Base-by-base conservation (phyloP, 2,888 invertebrate species). In the Drosophila paranaensis region DNA sequence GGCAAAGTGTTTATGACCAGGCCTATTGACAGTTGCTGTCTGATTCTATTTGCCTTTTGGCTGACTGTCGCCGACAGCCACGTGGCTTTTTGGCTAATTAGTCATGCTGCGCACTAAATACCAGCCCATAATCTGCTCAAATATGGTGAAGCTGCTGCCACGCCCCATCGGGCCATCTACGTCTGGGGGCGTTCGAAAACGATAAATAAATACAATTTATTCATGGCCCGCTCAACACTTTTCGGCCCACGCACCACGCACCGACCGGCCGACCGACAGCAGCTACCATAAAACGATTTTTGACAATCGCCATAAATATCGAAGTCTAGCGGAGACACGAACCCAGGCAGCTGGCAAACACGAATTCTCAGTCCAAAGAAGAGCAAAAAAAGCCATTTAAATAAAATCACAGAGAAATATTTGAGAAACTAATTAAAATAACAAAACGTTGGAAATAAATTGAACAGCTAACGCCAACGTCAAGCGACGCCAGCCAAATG, bases 171-270 rank as follows among this genome's bases (percentile, higher is more conserved):
- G 6, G 33, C 65, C 64, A 73, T 50, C 20, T 20, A 37, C 14
- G 37, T 37, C 63, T 72, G 79, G 87, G 87, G 84, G 83, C 83
- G 62, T 78, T 46, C 53, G 50, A 71, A 73, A 68, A 66, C 69
- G 69, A 88, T 86, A 78, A 81, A 86, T 86, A 83, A 87, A 76
- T 69, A 81, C 71, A 84, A 89, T 84, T 88, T 84, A 84, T 84
- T 89, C 85, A 76, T 81, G 72, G 65, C 46, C 60, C 73, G 77
- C 62, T 84, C 80, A 89, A 84, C 84, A 89, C 84, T 84, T 81
- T 83, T 89, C 80, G 63, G 73, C 88, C 71, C 65, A 84, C 84
- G 85, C 76, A 89, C 20, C n/a, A n/a, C n/a, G n/a, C n/a, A n/a
- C 77, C 68, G 61, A 39, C 6, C 45, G 45, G 60, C 27, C 45